Percentiles rank a stretch among this genome's conserved stretches.
These are phyloP conservation scores for Buphagus erythrorhynchus DNA, from an alignment of 2,797 vertebrate species.

Conservation along the genomic window DNA sequence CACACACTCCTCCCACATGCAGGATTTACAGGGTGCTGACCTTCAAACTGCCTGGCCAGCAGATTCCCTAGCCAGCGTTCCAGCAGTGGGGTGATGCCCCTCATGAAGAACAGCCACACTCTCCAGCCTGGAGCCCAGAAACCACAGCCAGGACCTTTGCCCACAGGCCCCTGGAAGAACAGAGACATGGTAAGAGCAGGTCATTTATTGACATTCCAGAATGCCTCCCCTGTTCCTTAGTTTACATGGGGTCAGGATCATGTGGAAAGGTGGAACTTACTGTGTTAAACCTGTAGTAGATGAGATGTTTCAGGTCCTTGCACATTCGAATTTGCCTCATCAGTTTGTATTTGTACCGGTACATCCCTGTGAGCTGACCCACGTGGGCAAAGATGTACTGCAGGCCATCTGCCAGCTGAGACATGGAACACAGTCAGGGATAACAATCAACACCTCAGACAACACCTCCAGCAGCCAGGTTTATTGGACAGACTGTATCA, in stretches of 20 bases:
- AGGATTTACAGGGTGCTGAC: conserved; percentile 70
- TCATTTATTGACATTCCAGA: background rate
- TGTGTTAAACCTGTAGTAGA: conserved; percentile 99
- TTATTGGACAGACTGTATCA: background rate
- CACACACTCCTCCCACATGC: background rate
- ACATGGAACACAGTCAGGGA: background rate
- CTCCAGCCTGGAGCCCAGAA: conserved; percentile 99
- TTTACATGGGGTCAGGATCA: background rate
- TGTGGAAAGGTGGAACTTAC: conserved; percentile 71
- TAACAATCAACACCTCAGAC: background rate
- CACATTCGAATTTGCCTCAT: conserved; percentile 99
- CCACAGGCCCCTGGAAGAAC: conserved; percentile 90
- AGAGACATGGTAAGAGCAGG: background rate
- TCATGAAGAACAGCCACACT: conserved; percentile 99
- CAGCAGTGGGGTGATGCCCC: conserved; percentile 95
- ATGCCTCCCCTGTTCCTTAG: too few relatives aligned
- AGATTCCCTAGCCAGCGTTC: conserved; percentile 99
- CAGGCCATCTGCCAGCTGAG: conserved; percentile 92
- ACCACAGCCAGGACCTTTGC: conserved; percentile 97
- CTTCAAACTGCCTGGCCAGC: conserved; percentile 98
- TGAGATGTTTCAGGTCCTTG: conserved; percentile 99
- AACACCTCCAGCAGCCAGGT: background rate
- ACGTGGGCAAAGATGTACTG: conserved; percentile 99
- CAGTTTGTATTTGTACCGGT: conserved; percentile 98
- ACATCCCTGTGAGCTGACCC: conserved; percentile 98